These are phyloP conservation scores for Clarias platycephalus DNA, from an alignment of 2,797 vertebrate genomes.

Conservation along the genomic window DNA sequence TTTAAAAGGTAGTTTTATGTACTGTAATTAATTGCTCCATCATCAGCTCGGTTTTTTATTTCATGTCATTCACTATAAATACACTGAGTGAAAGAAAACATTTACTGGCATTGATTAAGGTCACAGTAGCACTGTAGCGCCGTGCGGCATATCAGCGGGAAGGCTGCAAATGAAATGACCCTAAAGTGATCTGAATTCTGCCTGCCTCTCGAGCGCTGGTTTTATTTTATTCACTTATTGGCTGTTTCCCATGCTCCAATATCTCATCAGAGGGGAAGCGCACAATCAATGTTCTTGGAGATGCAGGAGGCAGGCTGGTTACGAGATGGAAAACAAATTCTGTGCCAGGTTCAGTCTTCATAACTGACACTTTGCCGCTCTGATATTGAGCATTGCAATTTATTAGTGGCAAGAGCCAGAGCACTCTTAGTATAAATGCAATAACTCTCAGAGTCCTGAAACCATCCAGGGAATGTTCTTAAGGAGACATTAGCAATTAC, in stretches of 20 bases:
- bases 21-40: conserved; percentile 6
- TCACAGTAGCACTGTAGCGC: conserved; percentile 19
- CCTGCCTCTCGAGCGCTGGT: conserved; percentile 21
- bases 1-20: conserved; percentile 20
- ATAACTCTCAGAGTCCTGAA: conserved; percentile 59
- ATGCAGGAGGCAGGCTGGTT: conserved; percentile 60
- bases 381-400: conserved; percentile 70
- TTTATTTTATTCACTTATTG: conserved; percentile 50
- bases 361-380: conserved; percentile 69
- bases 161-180: conserved; percentile 41
- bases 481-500: conserved; percentile 58
- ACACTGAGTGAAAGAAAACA: conserved; percentile 38
- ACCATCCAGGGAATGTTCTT: conserved; percentile 51
- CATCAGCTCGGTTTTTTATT: neutral
- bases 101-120: conserved; percentile 48
- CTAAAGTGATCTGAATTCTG: conserved; percentile 36
- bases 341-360: conserved; percentile 69
- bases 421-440: conserved; percentile 66
- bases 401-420: conserved; percentile 62
- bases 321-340: conserved; percentile 73
- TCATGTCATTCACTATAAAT: conserved; percentile 39
- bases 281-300: conserved; percentile 67
- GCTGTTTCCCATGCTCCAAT: conserved; percentile 40
- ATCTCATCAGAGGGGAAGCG: conserved; percentile 64
- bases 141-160: neutral